Evolutionary conservation across 2,888 invertebrate species (phyloP), one percentile per base, ranked within the genome.

Genomic region (Plemyria rubiginata): DNA sequence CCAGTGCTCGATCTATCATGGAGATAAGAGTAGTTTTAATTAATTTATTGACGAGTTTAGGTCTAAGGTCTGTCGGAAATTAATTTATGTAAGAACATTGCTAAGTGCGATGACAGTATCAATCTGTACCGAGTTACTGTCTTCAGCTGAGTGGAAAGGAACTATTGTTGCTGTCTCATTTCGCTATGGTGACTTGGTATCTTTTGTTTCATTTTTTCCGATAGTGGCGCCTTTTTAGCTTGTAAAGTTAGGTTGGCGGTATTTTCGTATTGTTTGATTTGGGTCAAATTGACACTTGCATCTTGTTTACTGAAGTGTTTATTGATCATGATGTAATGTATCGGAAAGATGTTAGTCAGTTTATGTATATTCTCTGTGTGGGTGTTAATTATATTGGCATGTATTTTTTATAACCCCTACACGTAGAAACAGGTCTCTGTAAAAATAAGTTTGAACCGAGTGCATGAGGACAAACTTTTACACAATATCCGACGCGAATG

Each of bases 41-140:
- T 80, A 84, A 86, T 85, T 85, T 85, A 82, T 85, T 71, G 80
- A 77, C 65, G 60, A 60, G 65, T 43, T 58, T 16, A 70, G 76
- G 76, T 74, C 73, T 71, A 62, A 75, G 76, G 76, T 74, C 72
- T n/a, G 67, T 54, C 54, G 66, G 62, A 72, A 67, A 72, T 67
- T 65, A 72, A 76, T 75, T 76, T 74, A 76, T 79, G 68, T 68
- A 70, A 65, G 65, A 62, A 58, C 66, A 71, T 64, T 68, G 66
- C 62, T 67, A 74, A 72, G 52, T 56, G 12, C 48, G 41, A 38
- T 46, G 60, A 67, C 60, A 54, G 36, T 50, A 57, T 63, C 66
- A 66, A 66, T 68, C 59, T 68, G 36, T 32, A 8, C 36, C 11
- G 8, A 11, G 36, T 11, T 4, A 11, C 36, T 8, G 8, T 8